Evolutionary conservation across 2,888 invertebrate species (phyloP), one percentile per base, ranked within the genome.

Genomic region (Andrena haemorrhoa): DNA sequence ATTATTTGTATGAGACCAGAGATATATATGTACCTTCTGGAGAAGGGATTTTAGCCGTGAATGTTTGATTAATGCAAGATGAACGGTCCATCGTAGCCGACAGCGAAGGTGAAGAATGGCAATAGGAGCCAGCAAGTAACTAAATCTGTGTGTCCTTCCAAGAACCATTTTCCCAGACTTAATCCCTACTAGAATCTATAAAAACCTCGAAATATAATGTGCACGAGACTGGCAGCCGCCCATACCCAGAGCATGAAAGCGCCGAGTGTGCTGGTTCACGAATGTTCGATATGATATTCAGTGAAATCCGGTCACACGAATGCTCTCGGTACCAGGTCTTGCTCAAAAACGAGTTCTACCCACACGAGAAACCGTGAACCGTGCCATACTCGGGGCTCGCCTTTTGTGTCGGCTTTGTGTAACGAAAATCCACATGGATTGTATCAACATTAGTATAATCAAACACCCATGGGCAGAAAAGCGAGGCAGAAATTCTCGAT

Each of bases 341-440:
- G 79, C 70, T 73, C 29, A 76, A 76, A 83, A 84, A 84, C 83
- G 63, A 79, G 84, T 84, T 84, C 84, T 84, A 82, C 83, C 83
- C 82, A 83, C 83, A 82, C 81, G 81, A 74, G 64, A 79, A 79
- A 84, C 56, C 56, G 75, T 63, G 82, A 78, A 73, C 69, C 60
- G 79, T 82, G 75, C 61, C 60, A 73, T 68, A 70, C 8, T 63
- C 60, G 58, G 51, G 41, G 29, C 63, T 74, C 71, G 69, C 51
- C 64, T 75, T 49, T 41, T 63, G 29, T n/a, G 7, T 33, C 53
- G 56, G 29, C 75, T 76, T 76, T 71, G 6, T 68, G 66, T 33
- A 61, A 68, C 61, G 33, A 79, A 71, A 73, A 60, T 61, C 33
- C 68, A 12, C 16, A 68, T n/a, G 68, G 69, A 82, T 75, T 70